Evolutionary conservation across 2,797 vertebrate genomes (phyloP).

Genomic region (Antrozous pallidus): DNA sequence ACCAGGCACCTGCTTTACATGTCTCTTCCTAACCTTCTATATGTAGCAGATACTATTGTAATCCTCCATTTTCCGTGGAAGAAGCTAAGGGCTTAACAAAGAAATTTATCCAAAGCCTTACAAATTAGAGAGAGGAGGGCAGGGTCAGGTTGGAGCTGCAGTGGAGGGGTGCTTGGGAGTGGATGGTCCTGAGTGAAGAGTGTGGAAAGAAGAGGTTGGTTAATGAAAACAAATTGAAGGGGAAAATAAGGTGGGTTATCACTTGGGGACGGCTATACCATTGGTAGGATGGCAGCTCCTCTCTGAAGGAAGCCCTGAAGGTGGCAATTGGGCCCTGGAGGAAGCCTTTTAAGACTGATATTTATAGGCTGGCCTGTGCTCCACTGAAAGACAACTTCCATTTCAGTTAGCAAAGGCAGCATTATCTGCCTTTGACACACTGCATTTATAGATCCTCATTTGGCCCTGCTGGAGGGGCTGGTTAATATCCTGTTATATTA

Average conservation of each 20-base stretch:
- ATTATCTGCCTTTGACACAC: conserved; percentile 55
- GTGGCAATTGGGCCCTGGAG: conserved; percentile 21
- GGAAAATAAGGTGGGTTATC: not conserved
- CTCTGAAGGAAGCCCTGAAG: not conserved
- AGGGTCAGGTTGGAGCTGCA: not conserved
- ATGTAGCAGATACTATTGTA: not conserved
- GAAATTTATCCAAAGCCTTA: not conserved
- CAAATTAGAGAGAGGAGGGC: conserved; percentile 2
- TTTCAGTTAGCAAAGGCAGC: conserved; percentile 39
- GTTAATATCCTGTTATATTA: conserved; percentile 14
- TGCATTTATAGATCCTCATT: conserved; percentile 20
- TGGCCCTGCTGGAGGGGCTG: conserved; percentile 6
- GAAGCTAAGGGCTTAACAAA: not conserved
- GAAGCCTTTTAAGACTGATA: conserved; percentile 58
- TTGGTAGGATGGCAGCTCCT: not conserved
- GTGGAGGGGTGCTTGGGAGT: not conserved
- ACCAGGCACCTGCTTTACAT: not conserved
- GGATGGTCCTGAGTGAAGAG: not conserved
- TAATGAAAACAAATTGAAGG: not conserved
- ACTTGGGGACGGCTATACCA: not conserved
- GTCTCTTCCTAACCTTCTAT: not conserved
- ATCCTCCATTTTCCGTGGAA: not conserved
- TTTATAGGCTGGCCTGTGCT: conserved; percentile 61
- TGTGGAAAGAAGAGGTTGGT: not conserved
- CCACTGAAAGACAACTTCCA: conserved; percentile 48